Base-by-base conservation (phyloP, 2,797 vertebrate species). In the Gambusia yucatana region DNA sequence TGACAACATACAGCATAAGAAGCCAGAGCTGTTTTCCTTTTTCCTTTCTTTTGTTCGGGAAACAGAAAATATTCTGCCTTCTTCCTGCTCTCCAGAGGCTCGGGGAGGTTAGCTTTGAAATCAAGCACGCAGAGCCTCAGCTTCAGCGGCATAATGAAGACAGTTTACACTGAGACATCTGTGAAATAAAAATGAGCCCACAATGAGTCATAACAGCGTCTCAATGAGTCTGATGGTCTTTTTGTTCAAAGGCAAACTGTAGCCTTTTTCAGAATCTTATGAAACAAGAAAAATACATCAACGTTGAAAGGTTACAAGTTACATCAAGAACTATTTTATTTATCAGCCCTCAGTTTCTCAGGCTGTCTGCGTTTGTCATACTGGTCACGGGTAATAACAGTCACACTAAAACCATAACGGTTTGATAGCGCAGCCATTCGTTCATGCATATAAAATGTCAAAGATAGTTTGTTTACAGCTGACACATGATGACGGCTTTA, bases 21-120 rank as follows among this genome's bases (percentile, higher is more conserved):
- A 57, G 72, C 41, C n/a, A 30, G 10, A 39, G 22, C 33, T 11
- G 20, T 55, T 73, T 67, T 52, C 22, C 13, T 67, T 17, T 33
- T 25, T 22, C 13, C 30, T 48, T 50, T 65, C 59, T 28, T 48
- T 47, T 80, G 69, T 70, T 80, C 8, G 3, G 41, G 9, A 0
- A 61, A 61, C 43, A 16, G 10, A 71, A 4, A 30, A n/a, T 17
- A 52, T 65, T 75, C 73, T 55, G 41, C 55, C 73, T 63, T 78
- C 57, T 78, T 39, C 39, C 33, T 50, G 70, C 33, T 63, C 28
- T 71, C 47, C 52, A 0, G 11, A 55, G 61, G 44, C 28, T 61
- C 28, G 20, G 71, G 44, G 72, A 55, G 6, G 30, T 65, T 65
- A 72, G 50, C 77, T 63, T 72, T 72, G 70, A 63, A 73, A 78